A percentile compares a stretch with the other conserved stretches of the same genome.
Evolutionary conservation across 2,113 vertebrate genomes (phyloP).

Genomic region (Myocastor coypus): DNA sequence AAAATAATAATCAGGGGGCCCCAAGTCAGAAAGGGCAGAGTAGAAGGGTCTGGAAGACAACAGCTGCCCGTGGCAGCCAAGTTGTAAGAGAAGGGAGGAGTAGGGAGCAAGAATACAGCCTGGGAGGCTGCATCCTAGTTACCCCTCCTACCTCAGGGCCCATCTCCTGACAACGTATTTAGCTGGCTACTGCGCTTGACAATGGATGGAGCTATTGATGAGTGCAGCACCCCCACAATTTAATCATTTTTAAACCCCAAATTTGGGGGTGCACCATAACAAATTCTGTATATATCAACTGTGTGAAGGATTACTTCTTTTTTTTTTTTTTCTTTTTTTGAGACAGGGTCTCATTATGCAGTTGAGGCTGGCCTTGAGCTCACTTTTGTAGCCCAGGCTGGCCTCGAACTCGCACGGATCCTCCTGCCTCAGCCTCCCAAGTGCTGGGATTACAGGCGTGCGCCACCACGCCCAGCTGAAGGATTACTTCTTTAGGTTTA

Average conservation of each 20-base stretch:
- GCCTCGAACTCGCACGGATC: too few relatives aligned
- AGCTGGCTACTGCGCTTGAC: neutral
- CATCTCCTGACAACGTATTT: neutral
- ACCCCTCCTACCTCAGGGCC: neutral
- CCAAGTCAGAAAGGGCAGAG: too few relatives aligned
- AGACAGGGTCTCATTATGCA: too few relatives aligned
- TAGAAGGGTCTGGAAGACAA: too few relatives aligned
- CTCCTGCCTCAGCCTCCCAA: too few relatives aligned
- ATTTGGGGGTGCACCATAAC: neutral
- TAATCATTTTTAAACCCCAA: neutral
- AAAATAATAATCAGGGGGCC: too few relatives aligned
- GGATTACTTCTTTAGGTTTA: constrained; percentile 34
- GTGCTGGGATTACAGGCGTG: too few relatives aligned
- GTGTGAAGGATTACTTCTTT: constrained; percentile 26
- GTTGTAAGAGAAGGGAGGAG: neutral
- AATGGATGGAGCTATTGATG: neutral
- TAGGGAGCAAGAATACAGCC: neutral
- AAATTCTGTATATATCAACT: neutral
- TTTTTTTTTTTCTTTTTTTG: too few relatives aligned
- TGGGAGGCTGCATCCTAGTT: neutral
- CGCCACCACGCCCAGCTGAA: too few relatives aligned
- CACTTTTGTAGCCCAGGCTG: too few relatives aligned
- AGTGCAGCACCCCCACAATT: neutral
- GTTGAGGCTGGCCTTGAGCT: too few relatives aligned
- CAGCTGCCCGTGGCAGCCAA: too few relatives aligned